Base-by-base conservation (phyloP, 1,140 invertebrate species). In the Bactericera cockerelli region DNA sequence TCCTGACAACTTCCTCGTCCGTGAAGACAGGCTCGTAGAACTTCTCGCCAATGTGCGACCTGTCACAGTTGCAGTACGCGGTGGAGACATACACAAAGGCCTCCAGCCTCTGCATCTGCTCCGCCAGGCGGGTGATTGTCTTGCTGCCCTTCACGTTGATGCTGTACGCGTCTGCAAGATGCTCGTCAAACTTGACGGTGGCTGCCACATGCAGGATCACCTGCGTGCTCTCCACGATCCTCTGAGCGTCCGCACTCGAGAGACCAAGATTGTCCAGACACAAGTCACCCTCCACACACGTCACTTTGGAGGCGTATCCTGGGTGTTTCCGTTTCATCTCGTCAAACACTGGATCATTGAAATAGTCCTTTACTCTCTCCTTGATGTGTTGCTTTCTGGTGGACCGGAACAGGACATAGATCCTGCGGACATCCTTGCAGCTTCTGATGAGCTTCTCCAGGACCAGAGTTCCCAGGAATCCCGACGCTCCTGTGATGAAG, bases 21-120 rank as follows among this genome's bases (percentile, higher is more conserved):
- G 70, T 68, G 0, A 78, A 71, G 10, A 70, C 71, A 1, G 73
- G 61, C 3, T 68, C 55, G 60, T 79, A 79, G 63, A 79, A 73
- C 61, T 76, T 74, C 70, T 86, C 83, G 1, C 80, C 75, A n/a
- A 84, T 81, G 21, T 73, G 68, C 24, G 72, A 70, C 0, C 71
- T 60, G 26, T 77, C 68, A 59, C 80, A 82, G 66, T 83, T 70
- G 55, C 62, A 81, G 65, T 86, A 92, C 0, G 87, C 81, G 0
- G 88, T 91, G 2, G 87, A 90, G 0, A 90, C 79, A 65, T 92
- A 86, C 1, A 90, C 74, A 59, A 90, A 81, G 0, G 76, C 74
- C 75, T 78, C 63, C 4, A 68, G 53, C 82, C 19, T 4, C 22
- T n/a, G 6, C 42, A 49, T 49, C n/a, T 49, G 42, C 19, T 49